Conservation (phyloP, 2,113 vertebrate species). For the Thunnus thynnus region DNA sequence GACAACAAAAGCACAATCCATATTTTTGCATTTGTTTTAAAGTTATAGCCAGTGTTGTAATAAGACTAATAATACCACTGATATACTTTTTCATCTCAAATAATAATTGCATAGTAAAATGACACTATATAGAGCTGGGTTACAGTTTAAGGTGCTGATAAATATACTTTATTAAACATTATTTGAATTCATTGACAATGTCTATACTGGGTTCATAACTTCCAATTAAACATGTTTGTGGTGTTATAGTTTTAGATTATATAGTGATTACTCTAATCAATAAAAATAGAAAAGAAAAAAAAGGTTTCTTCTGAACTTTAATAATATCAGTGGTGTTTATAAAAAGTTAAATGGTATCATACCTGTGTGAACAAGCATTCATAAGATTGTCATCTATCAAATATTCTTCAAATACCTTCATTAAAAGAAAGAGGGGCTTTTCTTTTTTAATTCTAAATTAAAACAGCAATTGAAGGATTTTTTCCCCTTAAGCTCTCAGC, state of each 20-base stretch:
- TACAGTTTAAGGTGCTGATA: not conserved
- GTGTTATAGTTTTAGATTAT: too few species aligned
- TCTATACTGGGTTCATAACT: too few species aligned
- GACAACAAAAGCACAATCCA: not conserved
- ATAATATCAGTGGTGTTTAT: not conserved
- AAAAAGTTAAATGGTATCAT: not conserved
- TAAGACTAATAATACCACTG: not conserved
- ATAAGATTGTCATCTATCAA: not conserved
- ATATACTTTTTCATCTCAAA: not conserved
- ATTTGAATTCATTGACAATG: too few species aligned
- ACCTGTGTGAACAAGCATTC: not conserved
- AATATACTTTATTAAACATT: too few species aligned
- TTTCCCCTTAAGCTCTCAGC: not conserved
- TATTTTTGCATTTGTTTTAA: not conserved
- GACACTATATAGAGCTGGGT: not conserved
- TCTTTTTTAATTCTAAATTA: constrained; percentile 8
- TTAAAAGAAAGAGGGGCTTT: not conserved
- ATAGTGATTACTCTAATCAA: too few species aligned
- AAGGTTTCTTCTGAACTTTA: not conserved
- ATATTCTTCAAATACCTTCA: not conserved
- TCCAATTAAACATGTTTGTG: too few species aligned
- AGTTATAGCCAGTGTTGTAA: not conserved
- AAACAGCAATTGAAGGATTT: not conserved
- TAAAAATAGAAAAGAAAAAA: too few species aligned
- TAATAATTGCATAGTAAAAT: not conserved